Evolutionary conservation across 2,888 invertebrate species (phyloP), one percentile per base, ranked within the genome.

Genomic region (Oscheius sp.): DNA sequence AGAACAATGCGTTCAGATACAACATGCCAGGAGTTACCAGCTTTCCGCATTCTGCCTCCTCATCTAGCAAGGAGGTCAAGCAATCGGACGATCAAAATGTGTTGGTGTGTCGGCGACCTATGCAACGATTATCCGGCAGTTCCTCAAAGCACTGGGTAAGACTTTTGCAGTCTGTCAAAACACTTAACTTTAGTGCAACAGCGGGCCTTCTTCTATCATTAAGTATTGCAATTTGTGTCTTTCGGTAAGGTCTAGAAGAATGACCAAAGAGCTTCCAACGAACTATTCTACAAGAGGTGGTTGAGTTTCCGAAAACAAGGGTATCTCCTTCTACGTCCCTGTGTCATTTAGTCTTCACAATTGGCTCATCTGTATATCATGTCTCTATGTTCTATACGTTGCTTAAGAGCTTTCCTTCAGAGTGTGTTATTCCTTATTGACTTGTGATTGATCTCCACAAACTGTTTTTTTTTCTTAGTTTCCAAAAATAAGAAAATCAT

Each of bases 91-190:
- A 79, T 87, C 32, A 84, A 87, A 55, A 66, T 88, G 62, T 88
- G 88, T 65, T 80, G 84, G 72, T 88, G 88, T 66, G 72, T 84
- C 11, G 87, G 87, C 1, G 86, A 87, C 58, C 77, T 88, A 7
- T 88, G 87, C 70, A 87, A 88, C 59, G 84, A 86, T 74, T 87
- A 85, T 73, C 87, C 87, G n/a, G 83, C 81, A 72, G 79, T 85
- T 57, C 79, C 82, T 1, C 77, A 80, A 2, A 81, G 81, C 55
- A 63, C 62, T 10, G 68, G 59, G 77, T 78, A 37, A 29, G 70
- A 7, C 51, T 9, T 37, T 53, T 51, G 13, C 55, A 2, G 3
- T 29, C 35, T 55, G 5, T 9, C 1, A 21, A 10, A 7, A 29
- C 37, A 59, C 65, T 35, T 29, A 13, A 59, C 1, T 60, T 58